phyloP scores from a whole-genome alignment of 2,888 invertebrate species.

The Pachydiplax longipennis region DNA sequence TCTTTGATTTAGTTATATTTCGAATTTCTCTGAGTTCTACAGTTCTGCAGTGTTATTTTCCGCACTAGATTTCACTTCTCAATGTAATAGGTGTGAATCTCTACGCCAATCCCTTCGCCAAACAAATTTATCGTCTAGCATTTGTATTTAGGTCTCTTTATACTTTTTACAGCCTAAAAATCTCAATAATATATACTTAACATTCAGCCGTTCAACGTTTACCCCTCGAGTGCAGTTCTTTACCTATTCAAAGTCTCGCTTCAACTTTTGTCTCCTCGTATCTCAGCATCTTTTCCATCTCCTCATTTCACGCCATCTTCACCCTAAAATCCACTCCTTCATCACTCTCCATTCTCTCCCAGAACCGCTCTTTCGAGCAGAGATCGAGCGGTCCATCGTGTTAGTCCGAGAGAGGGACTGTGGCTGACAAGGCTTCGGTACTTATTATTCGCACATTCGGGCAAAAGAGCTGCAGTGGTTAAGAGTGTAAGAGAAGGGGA shows the following conservation, averaged over 20 bases:
- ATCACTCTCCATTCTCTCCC: background rate
- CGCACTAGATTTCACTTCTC: too few species aligned
- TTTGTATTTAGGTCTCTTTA: too few species aligned
- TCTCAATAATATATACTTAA: background rate
- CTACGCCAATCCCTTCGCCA: too few species aligned
- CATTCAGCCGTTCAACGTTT: background rate
- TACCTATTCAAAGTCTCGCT: background rate
- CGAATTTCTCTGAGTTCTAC: too few species aligned
- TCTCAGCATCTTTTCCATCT: background rate
- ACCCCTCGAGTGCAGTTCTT: background rate
- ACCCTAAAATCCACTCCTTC: background rate
- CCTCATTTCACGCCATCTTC: background rate
- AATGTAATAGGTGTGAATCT: too few species aligned
- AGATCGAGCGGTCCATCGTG: background rate
- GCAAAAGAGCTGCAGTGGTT: background rate
- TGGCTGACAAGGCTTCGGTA: background rate
- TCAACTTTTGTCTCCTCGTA: background rate
- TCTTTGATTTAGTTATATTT: too few species aligned
- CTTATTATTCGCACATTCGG: background rate
- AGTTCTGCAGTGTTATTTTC: too few species aligned
- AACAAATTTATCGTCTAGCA: too few species aligned
- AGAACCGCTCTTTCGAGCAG: background rate
- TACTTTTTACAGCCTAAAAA: too few species aligned
- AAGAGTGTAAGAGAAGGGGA: background rate
- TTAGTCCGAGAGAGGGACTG: background rate